Percentiles rank a stretch among this genome's conserved stretches.
These are phyloP conservation scores for Panonychus citri DNA, from an alignment of 1,140 invertebrate species.

Conservation along the genomic window DNA sequence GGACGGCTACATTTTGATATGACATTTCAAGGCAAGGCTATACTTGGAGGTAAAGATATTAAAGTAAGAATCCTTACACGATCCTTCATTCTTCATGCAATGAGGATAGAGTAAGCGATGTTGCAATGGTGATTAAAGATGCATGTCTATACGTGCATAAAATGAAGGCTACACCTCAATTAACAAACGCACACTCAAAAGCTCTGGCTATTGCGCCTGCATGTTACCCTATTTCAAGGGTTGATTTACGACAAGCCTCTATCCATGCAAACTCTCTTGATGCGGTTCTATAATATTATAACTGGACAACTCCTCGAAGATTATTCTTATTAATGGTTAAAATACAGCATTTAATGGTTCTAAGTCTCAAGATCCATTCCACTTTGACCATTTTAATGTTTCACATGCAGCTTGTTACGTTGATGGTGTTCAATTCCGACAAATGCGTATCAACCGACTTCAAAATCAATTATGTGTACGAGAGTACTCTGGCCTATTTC, in stretches of 20 bases:
- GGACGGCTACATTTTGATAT: neutral
- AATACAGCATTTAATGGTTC: slow-evolving; percentile 7
- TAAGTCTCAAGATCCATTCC: slow-evolving; percentile 2
- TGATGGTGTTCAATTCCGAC: slow-evolving; percentile 1
- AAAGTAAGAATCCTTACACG: neutral
- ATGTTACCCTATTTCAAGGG: slow-evolving; percentile 5
- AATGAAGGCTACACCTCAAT: neutral
- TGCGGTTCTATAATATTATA: slow-evolving; percentile 12
- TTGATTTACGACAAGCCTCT: slow-evolving; percentile 11
- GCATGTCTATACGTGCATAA: slow-evolving; percentile 3
- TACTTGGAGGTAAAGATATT: neutral
- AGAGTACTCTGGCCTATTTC: slow-evolving; percentile 1
- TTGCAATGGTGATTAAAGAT: slow-evolving; percentile 9
- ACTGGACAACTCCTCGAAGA: slow-evolving; percentile 9
- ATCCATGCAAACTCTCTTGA: slow-evolving; percentile 7
- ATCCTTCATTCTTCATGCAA: slow-evolving; percentile 10
- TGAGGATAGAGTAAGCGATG: slow-evolving; percentile 15
- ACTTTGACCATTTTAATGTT: neutral
- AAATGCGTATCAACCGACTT: neutral
- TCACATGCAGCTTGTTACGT: slow-evolving; percentile 4
- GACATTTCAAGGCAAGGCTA: neutral
- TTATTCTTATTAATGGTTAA: slow-evolving; percentile 4
- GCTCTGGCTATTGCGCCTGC: slow-evolving; percentile 1
- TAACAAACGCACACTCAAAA: slow-evolving; percentile 6
- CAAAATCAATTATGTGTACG: neutral